These are phyloP conservation scores for Pseudomyrmex gracilis DNA, from an alignment of 1,140 invertebrate genomes.

Conservation along the genomic window DNA sequence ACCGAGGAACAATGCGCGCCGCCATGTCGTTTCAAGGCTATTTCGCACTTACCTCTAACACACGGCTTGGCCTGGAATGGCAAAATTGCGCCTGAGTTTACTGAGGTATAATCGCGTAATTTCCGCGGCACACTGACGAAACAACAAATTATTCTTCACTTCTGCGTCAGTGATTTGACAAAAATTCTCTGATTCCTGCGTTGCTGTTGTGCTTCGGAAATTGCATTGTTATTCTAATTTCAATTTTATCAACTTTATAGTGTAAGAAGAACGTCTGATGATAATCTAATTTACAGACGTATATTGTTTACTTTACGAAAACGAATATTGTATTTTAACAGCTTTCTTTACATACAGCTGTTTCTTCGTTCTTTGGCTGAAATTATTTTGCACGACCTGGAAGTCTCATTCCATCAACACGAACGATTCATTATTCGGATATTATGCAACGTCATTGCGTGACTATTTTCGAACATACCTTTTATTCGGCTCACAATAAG, in stretches of 20 bases:
- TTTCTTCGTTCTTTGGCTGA: neutral
- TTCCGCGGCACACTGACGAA: neutral
- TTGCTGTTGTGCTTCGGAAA: too few relatives aligned
- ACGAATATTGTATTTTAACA: neutral
- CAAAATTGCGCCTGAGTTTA: slow-evolving; percentile 36
- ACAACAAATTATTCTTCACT: slow-evolving; percentile 1
- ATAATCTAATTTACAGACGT: neutral
- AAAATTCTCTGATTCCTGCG: neutral
- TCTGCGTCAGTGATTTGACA: slow-evolving; percentile 13
- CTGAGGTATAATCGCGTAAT: slow-evolving; percentile 15
- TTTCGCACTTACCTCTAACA: slow-evolving; percentile 21
- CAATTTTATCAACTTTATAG: neutral
- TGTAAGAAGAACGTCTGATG: too few relatives aligned
- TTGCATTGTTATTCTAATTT: neutral
- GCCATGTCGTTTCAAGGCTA: slow-evolving; percentile 44
- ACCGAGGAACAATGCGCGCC: slow-evolving; percentile 40
- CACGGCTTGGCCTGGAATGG: neutral
- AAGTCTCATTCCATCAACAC: slow-evolving; percentile 23
- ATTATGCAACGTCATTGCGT: slow-evolving; percentile 36
- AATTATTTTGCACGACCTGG: slow-evolving; percentile 12
- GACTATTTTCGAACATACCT: slow-evolving; percentile 33
- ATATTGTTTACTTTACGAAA: neutral
- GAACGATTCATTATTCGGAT: slow-evolving; percentile 38
- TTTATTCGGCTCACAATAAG: slow-evolving; percentile 53
- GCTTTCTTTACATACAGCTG: neutral